Base-by-base conservation (phyloP, 2,797 vertebrate genomes). In the Graptemys geographica region DNA sequence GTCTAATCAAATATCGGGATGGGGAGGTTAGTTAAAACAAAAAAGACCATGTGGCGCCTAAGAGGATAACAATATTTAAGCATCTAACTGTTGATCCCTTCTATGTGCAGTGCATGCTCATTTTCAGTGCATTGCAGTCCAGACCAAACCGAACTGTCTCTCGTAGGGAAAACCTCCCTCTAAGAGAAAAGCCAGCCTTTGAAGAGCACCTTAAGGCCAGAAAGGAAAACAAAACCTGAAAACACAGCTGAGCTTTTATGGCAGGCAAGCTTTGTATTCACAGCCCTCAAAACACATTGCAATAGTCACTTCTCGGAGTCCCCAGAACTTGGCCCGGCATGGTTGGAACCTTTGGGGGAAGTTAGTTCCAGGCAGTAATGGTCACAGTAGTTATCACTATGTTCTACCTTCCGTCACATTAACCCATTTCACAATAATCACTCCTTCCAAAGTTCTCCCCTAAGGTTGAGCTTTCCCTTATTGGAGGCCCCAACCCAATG, bases 391-490 rank as follows among this genome's bases (percentile, higher is more conserved):
- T 53, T 83, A 52, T 9, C 33, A 0, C 0, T 0, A 33, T 8
- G 37, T 33, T 33, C 86, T 84, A 2, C 1, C 23, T 84, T 7
- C 33, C 7, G 19, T 27, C 76, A 13, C 11, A 81, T 27, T 27
- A 31, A 59, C 57, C 28, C 28, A 37, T 31, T 3, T 27, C 59
- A 2, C 4, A 8, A 25, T 59, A 12, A 59, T 1, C 49, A 12
- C 1, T 0, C 4, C 28, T 23, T 52, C 19, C 4, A 69, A 27
- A 27, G 27, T 83, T 3, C 5, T 44, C 79, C 51, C 72, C 2
- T 5, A 1, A 0, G 0, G 31, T 69, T 0, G 0, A 27, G 13
- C 47, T 82, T 23, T 72, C 37, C 52, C 51, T 41, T 1, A 2
- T 12, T 6, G 15, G 27, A 87, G n/a, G 31, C n/a, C 56, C 57